These are phyloP conservation scores for Mythimna pallens DNA, from an alignment of 2,888 invertebrate species.

Conservation along the genomic window DNA sequence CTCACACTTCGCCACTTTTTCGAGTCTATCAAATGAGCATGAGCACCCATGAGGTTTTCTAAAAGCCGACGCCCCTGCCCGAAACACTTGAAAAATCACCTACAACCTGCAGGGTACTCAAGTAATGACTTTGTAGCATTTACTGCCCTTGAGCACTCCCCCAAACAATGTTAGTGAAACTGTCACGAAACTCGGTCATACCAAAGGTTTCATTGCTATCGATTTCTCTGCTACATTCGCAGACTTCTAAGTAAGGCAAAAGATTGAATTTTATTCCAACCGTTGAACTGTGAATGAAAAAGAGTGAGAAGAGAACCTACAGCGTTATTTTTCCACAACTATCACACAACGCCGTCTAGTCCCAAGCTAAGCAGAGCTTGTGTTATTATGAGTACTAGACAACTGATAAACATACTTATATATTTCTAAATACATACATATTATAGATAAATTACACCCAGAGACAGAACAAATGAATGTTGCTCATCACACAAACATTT, in stretches of 20 bases:
- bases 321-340: background rate
- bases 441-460: no score
- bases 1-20: no score
- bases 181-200: constrained; percentile 43
- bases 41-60: no score
- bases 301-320: background rate
- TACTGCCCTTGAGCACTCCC: constrained; percentile 22
- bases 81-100: background rate
- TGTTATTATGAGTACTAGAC: no score
- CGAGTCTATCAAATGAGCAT: no score
- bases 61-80: background rate
- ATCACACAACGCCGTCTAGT: no score
- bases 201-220: constrained; percentile 34
- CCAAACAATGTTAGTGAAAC: constrained; percentile 44
- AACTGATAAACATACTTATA: no score
- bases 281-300: background rate
- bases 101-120: background rate
- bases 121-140: background rate
- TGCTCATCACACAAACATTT: no score
- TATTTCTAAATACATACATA: no score
- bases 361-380: no score
- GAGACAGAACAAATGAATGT: no score
- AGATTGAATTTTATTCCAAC: background rate
- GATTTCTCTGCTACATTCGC: constrained; percentile 34
- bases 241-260: background rate